Base-by-base conservation (phyloP, 2,797 vertebrate genomes). In the Limnodromus scolopaceus region DNA sequence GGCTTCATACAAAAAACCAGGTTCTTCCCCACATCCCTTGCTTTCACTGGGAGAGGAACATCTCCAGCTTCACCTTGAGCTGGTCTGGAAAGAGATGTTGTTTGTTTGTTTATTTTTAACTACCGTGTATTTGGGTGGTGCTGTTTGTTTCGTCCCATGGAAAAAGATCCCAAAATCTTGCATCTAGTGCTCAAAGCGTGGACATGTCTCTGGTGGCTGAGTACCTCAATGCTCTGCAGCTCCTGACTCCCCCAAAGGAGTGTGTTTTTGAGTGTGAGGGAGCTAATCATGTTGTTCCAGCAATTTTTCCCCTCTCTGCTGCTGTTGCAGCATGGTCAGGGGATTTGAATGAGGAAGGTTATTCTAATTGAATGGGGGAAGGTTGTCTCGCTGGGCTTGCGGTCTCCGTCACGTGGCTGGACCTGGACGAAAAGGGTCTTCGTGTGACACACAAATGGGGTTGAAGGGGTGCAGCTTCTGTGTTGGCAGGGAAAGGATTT, bases 241-340 rank as follows among this genome's bases (percentile, higher is more conserved):
- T 70, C 34, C 41, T 41, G 43, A 48, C 12, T 4, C 10, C 12
- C 1, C 7, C 22, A 16, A 38, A 30, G 32, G 24, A 43, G 17
- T 43, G 7, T 22, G 46, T 85, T 74, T 5, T 49, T 16, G 7
- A 39, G 34, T 10, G 4, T 0, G 3, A 15, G 9, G 45, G 25
- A 74, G 16, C 14, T 64, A 39, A 65, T 30, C 2, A 0, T 1
- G 0, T 32, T n/a, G 5, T 43, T 84, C 32, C 4, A 3, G 14
- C 13, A 74, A 18, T 58, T 51, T 63, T 76, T 23, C 34, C 38
- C 19, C 19, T 69, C 32, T 32, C 24, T 1, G 2, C 36, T 74
- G 19, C 71, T 71, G 53, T 48, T 39, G 46, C 34, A 25, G 30
- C 1, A 0, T 27, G 39, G 7, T 30, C 39, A 51, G 54, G 77